These are phyloP conservation scores for Alloplasta piceator DNA, from an alignment of 2,888 invertebrate species.

Conservation along the genomic window DNA sequence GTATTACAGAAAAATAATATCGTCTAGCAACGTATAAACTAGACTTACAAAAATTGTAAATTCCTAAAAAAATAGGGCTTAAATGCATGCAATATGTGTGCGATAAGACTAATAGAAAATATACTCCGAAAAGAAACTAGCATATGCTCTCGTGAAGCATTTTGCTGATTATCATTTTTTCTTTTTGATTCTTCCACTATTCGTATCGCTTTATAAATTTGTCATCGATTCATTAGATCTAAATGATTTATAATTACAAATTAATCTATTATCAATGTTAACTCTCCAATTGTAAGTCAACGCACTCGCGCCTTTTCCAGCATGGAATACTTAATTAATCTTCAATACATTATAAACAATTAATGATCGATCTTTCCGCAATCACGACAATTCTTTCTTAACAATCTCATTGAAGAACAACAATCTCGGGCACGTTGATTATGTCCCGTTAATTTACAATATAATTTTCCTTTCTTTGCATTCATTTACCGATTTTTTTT, in stretches of 20 bases:
- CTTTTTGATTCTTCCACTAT: constrained; percentile 42
- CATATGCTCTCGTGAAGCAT: constrained; percentile 25
- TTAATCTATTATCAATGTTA: constrained; percentile 16
- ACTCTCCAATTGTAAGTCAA: constrained; percentile 15
- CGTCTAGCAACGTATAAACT: constrained; percentile 49
- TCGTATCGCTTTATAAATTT: neutral
- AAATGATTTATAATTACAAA: constrained; percentile 32
- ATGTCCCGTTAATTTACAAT: constrained; percentile 19
- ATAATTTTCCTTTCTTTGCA: constrained; percentile 12
- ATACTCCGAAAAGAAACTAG: constrained; percentile 43
- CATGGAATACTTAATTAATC: constrained; percentile 35
- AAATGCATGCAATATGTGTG: constrained; percentile 50
- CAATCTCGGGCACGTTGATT: constrained; percentile 38
- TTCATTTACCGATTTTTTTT: neutral
- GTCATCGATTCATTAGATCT: constrained; percentile 26
- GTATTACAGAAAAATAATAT: constrained; percentile 59
- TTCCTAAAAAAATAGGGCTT: constrained; percentile 54
- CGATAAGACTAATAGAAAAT: constrained; percentile 52
- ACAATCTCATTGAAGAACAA: constrained; percentile 48
- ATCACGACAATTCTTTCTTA: constrained; percentile 19
- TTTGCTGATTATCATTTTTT: neutral
- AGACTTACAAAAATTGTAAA: constrained; percentile 62
- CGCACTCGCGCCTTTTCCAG: constrained; percentile 11
- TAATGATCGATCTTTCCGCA: constrained; percentile 23
- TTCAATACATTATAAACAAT: constrained; percentile 48